phyloP scores from a whole-genome alignment of 2,113 vertebrate species.

The Neotoma lepida region DNA sequence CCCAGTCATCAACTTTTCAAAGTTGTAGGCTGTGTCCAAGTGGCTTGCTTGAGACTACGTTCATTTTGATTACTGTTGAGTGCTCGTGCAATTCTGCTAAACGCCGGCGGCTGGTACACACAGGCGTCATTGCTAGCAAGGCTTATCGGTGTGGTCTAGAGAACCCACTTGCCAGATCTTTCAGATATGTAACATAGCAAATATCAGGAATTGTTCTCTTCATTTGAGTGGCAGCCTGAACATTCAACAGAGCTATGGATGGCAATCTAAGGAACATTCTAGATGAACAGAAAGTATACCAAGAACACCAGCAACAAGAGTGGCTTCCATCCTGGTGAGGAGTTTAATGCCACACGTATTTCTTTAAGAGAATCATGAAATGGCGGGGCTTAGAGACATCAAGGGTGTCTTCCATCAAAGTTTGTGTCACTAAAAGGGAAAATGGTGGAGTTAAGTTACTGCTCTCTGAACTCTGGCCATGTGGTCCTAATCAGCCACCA shows the following conservation, averaged over 20 bases:
- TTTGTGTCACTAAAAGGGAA: slow-evolving; percentile 32
- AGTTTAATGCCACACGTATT: slow-evolving; percentile 37
- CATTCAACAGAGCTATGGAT: not conserved
- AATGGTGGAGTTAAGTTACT: slow-evolving; percentile 32
- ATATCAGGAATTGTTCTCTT: not conserved
- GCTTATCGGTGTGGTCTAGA: not conserved
- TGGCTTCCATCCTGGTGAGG: not conserved
- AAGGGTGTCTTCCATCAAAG: slow-evolving; percentile 24
- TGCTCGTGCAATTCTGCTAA: not conserved
- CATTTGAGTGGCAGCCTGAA: not conserved
- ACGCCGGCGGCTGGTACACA: not conserved
- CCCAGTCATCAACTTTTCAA: not conserved
- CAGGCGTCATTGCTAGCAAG: not conserved
- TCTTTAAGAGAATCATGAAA: slow-evolving; percentile 38
- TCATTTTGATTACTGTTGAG: slow-evolving; percentile 36
- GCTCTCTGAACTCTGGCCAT: slow-evolving; percentile 34
- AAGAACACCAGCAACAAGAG: not conserved
- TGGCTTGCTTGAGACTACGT: not conserved
- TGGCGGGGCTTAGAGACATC: slow-evolving; percentile 38
- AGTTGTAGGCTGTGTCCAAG: not conserved
- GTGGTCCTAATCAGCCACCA: slow-evolving; percentile 63
- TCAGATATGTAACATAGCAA: not conserved
- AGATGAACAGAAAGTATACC: not conserved
- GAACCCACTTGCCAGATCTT: not conserved
- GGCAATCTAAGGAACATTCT: not conserved